Conservation (phyloP, 1,140 invertebrate genomes). For the Cydia amplana region DNA sequence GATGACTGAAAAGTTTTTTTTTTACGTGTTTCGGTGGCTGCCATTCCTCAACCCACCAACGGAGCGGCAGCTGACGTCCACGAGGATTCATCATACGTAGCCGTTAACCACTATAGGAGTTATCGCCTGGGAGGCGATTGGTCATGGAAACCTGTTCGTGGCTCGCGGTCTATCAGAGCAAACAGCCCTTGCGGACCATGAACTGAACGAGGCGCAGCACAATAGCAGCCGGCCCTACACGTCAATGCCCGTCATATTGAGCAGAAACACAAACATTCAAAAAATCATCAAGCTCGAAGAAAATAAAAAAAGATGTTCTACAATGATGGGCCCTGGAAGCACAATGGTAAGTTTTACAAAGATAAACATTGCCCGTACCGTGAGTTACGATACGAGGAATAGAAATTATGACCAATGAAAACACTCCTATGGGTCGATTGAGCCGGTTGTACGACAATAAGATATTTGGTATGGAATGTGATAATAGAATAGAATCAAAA, state of each 20-base stretch:
- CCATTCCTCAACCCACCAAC: no score
- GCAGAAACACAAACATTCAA: constrained; percentile 74
- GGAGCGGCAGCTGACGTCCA: no score
- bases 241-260: constrained; percentile 64
- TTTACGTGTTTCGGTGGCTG: no score
- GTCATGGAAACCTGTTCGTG: no score
- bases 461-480: constrained; percentile 31
- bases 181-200: constrained; percentile 46
- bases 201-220: constrained; percentile 51
- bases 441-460: constrained; percentile 33
- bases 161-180: no score
- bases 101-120: no score
- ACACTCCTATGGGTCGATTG: constrained; percentile 37
- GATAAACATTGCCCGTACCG: constrained; percentile 55
- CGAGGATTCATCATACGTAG: no score
- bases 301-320: constrained; percentile 57
- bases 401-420: constrained; percentile 40
- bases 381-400: constrained; percentile 49
- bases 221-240: constrained; percentile 59
- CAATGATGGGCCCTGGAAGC: constrained; percentile 57
- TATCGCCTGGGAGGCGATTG: no score
- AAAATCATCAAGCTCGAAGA: constrained; percentile 66
- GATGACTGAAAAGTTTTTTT: no score
- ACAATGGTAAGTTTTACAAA: constrained; percentile 58
- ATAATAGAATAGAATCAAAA: constrained; percentile 27